Evolutionary conservation across 2,888 invertebrate genomes (phyloP).

Genomic region (Eucera pruinosa): DNA sequence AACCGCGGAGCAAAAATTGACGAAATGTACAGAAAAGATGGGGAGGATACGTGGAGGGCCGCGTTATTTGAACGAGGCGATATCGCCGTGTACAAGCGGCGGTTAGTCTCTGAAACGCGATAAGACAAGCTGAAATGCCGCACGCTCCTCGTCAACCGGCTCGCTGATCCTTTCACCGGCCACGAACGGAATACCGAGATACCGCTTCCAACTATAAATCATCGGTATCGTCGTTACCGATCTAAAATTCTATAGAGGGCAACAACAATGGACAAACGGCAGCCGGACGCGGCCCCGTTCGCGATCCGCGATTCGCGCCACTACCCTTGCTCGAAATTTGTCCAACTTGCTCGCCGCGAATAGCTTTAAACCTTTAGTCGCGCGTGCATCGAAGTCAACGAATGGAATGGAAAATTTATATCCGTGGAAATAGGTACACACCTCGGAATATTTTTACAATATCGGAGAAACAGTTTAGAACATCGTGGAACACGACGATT

Average conservation of each 20-base stretch:
- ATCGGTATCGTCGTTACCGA: conserved; percentile 53
- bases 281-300: background rate
- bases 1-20: too few species aligned
- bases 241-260: conserved; percentile 30
- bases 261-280: conserved; percentile 47
- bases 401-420: too few species aligned
- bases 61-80: conserved; percentile 60
- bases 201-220: conserved; percentile 52
- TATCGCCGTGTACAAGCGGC: conserved; percentile 58
- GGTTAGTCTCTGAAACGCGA: conserved; percentile 36
- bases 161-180: conserved; percentile 50
- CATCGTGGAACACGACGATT: too few species aligned
- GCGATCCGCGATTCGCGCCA: conserved; percentile 27
- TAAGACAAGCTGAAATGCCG: conserved; percentile 59
- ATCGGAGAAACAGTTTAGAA: too few species aligned
- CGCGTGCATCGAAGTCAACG: too few species aligned
- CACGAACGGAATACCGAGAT: conserved; percentile 35
- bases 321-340: conserved; percentile 35
- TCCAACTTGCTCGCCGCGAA: background rate
- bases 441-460: too few species aligned
- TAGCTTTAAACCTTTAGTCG: too few species aligned
- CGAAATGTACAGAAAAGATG: too few species aligned
- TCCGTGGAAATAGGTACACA: too few species aligned
- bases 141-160: conserved; percentile 45
- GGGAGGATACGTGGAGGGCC: background rate